These are phyloP conservation scores for Bombyx mori DNA, from an alignment of 1,140 invertebrate species.

Conservation along the genomic window DNA sequence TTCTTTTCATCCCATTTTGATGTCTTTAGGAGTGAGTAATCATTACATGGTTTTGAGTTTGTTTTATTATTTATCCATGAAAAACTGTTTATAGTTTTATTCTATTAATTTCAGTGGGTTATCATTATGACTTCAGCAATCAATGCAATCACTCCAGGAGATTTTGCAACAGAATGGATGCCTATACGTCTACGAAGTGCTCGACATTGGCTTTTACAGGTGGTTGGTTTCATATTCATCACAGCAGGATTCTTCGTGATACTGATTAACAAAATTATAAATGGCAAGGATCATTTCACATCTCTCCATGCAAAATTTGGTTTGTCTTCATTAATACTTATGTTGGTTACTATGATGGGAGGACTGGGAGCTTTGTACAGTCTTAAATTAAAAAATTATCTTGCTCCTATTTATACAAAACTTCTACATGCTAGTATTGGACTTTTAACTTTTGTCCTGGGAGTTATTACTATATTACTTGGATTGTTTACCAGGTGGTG, in stretches of 20 bases:
- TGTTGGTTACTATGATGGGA: constrained; percentile 46
- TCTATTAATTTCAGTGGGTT: constrained; percentile 52
- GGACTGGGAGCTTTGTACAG: constrained; percentile 58
- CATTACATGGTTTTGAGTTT: constrained; percentile 6
- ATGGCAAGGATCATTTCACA: constrained; percentile 47
- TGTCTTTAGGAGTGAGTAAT: constrained; percentile 50
- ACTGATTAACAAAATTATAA: constrained; percentile 51
- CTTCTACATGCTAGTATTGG: constrained; percentile 55
- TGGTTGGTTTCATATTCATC: constrained; percentile 37
- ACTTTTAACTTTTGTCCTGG: constrained; percentile 53
- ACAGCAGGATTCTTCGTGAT: constrained; percentile 55
- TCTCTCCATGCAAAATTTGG: constrained; percentile 62
- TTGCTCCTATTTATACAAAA: constrained; percentile 63
- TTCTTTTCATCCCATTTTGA: constrained; percentile 60
- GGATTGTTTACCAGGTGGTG: constrained; percentile 59
- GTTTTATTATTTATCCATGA: neutral
- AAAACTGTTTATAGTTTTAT: constrained; percentile 1
- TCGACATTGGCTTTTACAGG: constrained; percentile 63
- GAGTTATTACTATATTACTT: constrained; percentile 51
- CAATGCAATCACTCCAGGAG: constrained; percentile 63
- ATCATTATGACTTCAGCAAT: constrained; percentile 62
- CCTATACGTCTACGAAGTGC: constrained; percentile 58
- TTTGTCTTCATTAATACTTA: constrained; percentile 52
- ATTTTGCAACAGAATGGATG: constrained; percentile 66
- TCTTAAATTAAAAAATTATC: constrained; percentile 57